Evolutionary conservation across 1,140 invertebrate species (phyloP).

Genomic region (Atta colombica): DNA sequence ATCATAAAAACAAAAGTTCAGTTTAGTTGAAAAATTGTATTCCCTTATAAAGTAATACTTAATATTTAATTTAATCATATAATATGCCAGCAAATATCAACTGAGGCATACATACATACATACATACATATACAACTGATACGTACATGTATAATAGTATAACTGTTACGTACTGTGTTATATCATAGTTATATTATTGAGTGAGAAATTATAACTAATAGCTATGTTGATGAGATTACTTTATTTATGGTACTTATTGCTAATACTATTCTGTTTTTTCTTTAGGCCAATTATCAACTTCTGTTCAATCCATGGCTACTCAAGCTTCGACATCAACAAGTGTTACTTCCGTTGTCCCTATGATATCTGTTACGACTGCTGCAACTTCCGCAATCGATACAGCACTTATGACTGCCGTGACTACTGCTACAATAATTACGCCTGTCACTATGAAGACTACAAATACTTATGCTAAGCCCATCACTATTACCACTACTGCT

Average conservation of each 20-base stretch:
- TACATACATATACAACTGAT: too few species aligned
- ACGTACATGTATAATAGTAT: neutral
- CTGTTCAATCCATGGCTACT: neutral
- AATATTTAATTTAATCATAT: constrained; percentile 7
- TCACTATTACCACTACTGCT: neutral
- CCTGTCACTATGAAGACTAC: neutral
- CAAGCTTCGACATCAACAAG: neutral
- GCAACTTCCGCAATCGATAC: neutral
- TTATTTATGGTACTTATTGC: neutral
- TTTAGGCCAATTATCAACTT: constrained; percentile 25
- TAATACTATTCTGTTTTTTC: neutral
- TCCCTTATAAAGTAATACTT: neutral
- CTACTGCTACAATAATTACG: neutral
- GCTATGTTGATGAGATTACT: neutral
- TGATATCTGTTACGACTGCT: neutral
- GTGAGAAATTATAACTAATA: too few species aligned
- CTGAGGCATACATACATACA: too few species aligned
- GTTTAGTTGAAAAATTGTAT: neutral
- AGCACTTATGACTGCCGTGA: neutral
- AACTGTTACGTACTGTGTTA: too few species aligned
- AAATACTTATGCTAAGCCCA: constrained; percentile 6
- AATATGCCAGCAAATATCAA: too few species aligned
- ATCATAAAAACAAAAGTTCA: neutral
- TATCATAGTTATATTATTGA: too few species aligned
- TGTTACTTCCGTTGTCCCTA: neutral